Evolutionary conservation across 2,113 vertebrate species (phyloP), one percentile per base, ranked within the genome.

Genomic region (Eurypyga helias): DNA sequence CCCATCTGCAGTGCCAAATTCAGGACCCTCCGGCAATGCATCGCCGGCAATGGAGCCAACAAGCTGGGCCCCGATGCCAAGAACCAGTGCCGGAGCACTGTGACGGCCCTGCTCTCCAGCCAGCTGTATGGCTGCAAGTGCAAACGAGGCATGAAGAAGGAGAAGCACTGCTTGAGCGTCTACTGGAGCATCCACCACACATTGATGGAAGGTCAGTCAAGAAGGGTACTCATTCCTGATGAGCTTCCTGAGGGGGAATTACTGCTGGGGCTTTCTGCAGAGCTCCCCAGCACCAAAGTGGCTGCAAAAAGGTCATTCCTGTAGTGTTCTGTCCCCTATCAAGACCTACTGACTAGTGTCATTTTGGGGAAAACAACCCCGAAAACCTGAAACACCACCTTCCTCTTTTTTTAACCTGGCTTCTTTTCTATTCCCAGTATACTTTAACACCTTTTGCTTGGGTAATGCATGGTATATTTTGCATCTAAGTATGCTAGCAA

Each of bases 101-200:
- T 99, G 71, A 98, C 96, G 0, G 99, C 99, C 3, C 98, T 99
- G 55, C 98, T 99, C 75, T 98, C 99, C 98, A 99, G 98, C 46
- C 99, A 99, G 13, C 98, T 99, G 26, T 99, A 99, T 2, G 98
- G 98, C 96, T 99, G 99, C 98, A 99, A 99, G 79, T 99, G 99
- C 95, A 99, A 99, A 87, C 87, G 99, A 12, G 99, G 99, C 80
- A 99, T 99, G 99, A 99, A 99, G 87, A 99, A 98, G 91, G 99
- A 99, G 96, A 99, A 99, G 96, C 99, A 99, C 97, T 99, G 99
- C 91, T 90, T 99, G 36, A 99, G 99, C 1, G 99, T 99, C 97
- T 99, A 99, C 98, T 99, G 99, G 99, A 99, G 99, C 91, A 98
- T 99, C 87, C 99, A 99, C 96, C 99, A 99, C 97, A 99, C 99